phyloP scores from a whole-genome alignment of 2,888 invertebrate genomes.

The Lottia scabra region DNA sequence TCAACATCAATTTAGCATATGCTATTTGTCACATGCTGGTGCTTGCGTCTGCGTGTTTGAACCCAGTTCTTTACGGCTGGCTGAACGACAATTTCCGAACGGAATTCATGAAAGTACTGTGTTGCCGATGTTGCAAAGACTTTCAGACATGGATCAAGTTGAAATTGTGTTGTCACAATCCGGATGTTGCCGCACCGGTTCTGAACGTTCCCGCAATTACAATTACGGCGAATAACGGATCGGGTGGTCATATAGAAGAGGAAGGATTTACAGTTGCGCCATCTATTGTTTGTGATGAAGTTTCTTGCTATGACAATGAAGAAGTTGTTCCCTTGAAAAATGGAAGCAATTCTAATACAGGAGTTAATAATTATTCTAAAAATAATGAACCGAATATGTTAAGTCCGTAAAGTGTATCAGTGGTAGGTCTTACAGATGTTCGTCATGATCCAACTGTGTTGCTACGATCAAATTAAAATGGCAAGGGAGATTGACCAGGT shows the following conservation, averaged over 20 bases:
- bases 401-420: no score
- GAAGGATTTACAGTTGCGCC: neutral
- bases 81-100: slow-evolving; percentile 93
- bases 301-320: neutral
- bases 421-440: no score
- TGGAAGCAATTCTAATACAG: no score
- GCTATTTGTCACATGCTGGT: slow-evolving; percentile 79
- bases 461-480: no score
- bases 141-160: slow-evolving; percentile 18
- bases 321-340: neutral
- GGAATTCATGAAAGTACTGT: slow-evolving; percentile 76
- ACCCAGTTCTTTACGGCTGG: slow-evolving; percentile 92
- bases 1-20: slow-evolving; percentile 63
- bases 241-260: neutral
- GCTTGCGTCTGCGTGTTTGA: slow-evolving; percentile 91
- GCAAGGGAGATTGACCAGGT: no score
- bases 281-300: neutral
- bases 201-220: slow-evolving; percentile 35
- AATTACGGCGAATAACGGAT: slow-evolving; percentile 30
- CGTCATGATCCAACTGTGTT: no score
- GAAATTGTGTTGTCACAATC: slow-evolving; percentile 17
- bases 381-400: no score
- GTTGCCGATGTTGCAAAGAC: slow-evolving; percentile 44
- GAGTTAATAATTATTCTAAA: no score
- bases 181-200: slow-evolving; percentile 8